Evolutionary conservation across 2,888 invertebrate species (phyloP).

Genomic region (Lithophane ornitopus): DNA sequence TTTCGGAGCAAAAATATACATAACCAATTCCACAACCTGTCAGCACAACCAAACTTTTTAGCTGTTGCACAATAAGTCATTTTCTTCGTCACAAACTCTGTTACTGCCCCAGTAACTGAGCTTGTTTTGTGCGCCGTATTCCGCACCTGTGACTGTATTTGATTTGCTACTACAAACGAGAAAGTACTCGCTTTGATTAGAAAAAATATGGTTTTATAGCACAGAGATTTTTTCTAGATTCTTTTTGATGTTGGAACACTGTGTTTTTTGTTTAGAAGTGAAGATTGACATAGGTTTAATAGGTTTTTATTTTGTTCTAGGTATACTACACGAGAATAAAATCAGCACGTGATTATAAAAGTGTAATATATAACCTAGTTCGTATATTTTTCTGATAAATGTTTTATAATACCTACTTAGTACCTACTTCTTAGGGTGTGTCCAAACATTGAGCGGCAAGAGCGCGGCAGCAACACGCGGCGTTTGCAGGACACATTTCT

Average conservation of each 20-base stretch:
- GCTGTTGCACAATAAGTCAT: conserved; percentile 27
- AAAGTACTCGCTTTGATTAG: conserved; percentile 48
- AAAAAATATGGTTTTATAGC: conserved; percentile 39
- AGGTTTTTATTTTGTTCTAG: not conserved
- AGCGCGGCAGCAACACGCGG: too few species aligned
- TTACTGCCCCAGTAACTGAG: conserved; percentile 33
- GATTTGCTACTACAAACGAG: conserved; percentile 57
- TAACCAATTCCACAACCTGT: not conserved
- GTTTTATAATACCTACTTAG: not conserved
- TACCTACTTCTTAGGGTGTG: not conserved
- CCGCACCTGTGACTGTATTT: conserved; percentile 60
- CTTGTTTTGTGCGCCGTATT: conserved; percentile 44
- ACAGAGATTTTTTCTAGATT: conserved; percentile 5
- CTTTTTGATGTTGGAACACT: conserved; percentile 23
- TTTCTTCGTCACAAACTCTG: conserved; percentile 44
- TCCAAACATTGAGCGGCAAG: too few species aligned
- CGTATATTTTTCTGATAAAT: not conserved
- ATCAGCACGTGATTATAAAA: not conserved
- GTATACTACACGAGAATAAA: not conserved
- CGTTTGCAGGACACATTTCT: too few species aligned
- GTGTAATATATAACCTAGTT: too few species aligned
- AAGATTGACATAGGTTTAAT: not conserved
- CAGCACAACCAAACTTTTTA: conserved; percentile 20
- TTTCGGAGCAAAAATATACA: not conserved
- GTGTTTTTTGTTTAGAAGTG: conserved; percentile 13